Evolutionary conservation across 30 jellyfish, hydroid and myxozoan species (phyloP).

Genomic region (Aurelia sp.): DNA sequence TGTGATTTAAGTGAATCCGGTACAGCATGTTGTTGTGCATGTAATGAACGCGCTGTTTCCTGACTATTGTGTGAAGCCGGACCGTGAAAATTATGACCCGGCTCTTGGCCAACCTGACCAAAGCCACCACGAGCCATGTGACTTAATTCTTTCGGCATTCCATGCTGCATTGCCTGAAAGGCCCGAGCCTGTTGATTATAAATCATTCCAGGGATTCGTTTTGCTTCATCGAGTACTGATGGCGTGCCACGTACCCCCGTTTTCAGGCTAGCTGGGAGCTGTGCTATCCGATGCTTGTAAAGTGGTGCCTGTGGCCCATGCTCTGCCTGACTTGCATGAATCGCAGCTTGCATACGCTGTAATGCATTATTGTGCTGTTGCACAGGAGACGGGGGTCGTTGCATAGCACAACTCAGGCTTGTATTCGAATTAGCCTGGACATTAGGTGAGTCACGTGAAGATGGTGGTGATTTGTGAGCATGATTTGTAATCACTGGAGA

Average conservation of each 20-base stretch:
- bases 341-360: slow-evolving; percentile 51
- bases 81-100: slow-evolving; percentile 63
- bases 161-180: slow-evolving; percentile 50
- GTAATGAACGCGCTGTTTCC: slow-evolving; percentile 50
- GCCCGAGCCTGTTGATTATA: slow-evolving; percentile 52
- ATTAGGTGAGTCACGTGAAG: slow-evolving; percentile 40
- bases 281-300: slow-evolving; percentile 59
- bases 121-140: slow-evolving; percentile 32
- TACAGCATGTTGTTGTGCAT: slow-evolving; percentile 43
- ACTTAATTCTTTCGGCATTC: slow-evolving; percentile 36
- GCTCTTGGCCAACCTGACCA: slow-evolving; percentile 39
- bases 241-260: slow-evolving; percentile 48
- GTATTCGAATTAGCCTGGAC: slow-evolving; percentile 37
- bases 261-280: slow-evolving; percentile 48
- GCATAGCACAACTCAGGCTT: slow-evolving; percentile 46
- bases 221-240: slow-evolving; percentile 35
- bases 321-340: slow-evolving; percentile 57
- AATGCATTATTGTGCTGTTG: slow-evolving; percentile 41
- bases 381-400: slow-evolving; percentile 45
- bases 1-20: slow-evolving; percentile 64
- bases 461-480: slow-evolving; percentile 36
- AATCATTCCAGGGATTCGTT: slow-evolving; percentile 55
- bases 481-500: slow-evolving; percentile 66
- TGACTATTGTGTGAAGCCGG: slow-evolving; percentile 32
- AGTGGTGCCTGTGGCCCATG: slow-evolving; percentile 36